Conservation (phyloP, 2,113 vertebrate genomes). For the Oncorhynchus keta region DNA sequence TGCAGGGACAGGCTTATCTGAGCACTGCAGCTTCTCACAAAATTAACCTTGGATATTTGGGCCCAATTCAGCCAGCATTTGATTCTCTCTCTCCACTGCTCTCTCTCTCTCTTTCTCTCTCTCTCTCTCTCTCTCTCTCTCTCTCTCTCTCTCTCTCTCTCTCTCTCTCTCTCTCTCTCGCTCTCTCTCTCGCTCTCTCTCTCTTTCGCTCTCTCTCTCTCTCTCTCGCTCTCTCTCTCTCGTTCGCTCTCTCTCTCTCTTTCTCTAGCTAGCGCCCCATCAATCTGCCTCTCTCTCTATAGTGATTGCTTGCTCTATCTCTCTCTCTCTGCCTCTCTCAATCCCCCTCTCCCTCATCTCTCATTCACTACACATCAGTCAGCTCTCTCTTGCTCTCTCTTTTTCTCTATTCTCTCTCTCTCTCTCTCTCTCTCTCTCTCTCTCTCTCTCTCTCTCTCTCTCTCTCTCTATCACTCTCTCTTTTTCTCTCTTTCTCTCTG, state of each 20-base stretch:
- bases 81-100: constrained; percentile 75
- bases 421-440: background rate
- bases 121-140: background rate
- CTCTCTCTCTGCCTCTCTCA: background rate
- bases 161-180: background rate
- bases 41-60: constrained; percentile 99
- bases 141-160: background rate
- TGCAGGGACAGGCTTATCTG: constrained; percentile 99
- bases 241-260: constrained; percentile 59
- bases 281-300: background rate
- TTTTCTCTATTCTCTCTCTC: constrained; percentile 39
- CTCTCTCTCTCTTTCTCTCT: background rate
- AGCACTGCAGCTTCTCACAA: constrained; percentile 99
- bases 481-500: constrained; percentile 34
- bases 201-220: background rate
- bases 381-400: background rate
- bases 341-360: background rate
- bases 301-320: background rate
- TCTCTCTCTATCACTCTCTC: background rate
- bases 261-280: background rate
- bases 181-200: constrained; percentile 60
- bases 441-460: background rate
- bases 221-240: background rate
- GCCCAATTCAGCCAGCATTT: constrained; percentile 98
- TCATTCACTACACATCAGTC: background rate